Evolutionary conservation across 2,888 invertebrate species (phyloP).

Genomic region (Hyalella azteca): DNA sequence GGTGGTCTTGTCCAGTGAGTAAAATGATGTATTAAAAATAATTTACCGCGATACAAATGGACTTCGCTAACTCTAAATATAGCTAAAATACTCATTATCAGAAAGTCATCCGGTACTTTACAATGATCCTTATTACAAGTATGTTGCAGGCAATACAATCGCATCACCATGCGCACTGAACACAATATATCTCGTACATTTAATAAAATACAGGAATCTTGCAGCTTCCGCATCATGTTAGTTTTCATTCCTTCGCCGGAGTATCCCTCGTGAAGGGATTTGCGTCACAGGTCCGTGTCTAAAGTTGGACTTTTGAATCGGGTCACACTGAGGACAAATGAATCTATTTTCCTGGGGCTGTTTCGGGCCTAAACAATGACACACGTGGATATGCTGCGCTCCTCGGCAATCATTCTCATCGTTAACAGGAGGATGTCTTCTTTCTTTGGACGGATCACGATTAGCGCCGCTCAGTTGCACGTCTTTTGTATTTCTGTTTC

Average conservation of each 20-base stretch:
- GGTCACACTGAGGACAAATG: slow-evolving; percentile 32
- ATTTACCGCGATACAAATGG: too few species aligned
- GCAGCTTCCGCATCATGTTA: too few species aligned
- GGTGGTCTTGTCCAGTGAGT: too few species aligned
- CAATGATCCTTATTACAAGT: too few species aligned
- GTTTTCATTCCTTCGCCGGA: background rate
- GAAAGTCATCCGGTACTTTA: too few species aligned
- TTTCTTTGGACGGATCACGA: background rate
- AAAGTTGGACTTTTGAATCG: background rate
- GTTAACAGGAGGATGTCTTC: background rate
- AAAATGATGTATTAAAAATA: too few species aligned
- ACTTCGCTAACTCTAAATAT: too few species aligned
- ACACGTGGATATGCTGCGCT: slow-evolving; percentile 13
- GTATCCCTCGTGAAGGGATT: background rate
- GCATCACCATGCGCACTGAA: too few species aligned
- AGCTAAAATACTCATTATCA: too few species aligned
- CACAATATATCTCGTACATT: too few species aligned
- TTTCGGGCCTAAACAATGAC: slow-evolving; percentile 10
- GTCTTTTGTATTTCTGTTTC: background rate
- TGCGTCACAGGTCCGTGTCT: background rate
- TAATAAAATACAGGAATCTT: too few species aligned
- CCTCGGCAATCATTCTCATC: background rate
- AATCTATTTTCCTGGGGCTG: background rate
- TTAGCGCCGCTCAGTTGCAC: background rate
- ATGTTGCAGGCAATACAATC: too few species aligned